These are phyloP conservation scores for Dicerorhinus sumatrensis DNA, from an alignment of 2,113 vertebrate species.

Conservation along the genomic window DNA sequence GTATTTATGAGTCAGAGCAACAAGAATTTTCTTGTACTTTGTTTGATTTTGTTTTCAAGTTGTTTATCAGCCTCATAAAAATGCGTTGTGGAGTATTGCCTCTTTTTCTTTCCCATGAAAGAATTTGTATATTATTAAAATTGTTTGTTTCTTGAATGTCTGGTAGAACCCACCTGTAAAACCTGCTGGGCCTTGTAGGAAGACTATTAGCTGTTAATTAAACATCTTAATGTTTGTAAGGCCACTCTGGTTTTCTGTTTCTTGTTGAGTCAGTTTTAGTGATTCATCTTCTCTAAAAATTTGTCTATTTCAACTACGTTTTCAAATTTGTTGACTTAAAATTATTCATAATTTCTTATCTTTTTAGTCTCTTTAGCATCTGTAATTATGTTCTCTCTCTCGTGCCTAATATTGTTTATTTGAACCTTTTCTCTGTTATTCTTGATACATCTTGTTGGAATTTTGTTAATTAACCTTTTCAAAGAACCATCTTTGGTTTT, in stretches of 20 bases:
- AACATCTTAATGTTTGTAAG: background rate
- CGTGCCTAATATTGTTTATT: background rate
- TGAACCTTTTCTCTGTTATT: background rate
- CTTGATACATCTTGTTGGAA: background rate
- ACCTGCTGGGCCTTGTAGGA: background rate
- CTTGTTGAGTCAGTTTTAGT: background rate
- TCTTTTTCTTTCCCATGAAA: background rate
- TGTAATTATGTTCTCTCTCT: background rate
- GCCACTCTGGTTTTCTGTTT: background rate
- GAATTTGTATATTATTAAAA: slow-evolving; percentile 14
- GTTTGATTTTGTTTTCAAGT: background rate
- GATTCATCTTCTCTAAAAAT: slow-evolving; percentile 3
- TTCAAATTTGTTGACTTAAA: background rate
- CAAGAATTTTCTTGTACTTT: slow-evolving; percentile 30
- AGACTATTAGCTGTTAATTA: slow-evolving; percentile 5
- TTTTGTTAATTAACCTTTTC: background rate
- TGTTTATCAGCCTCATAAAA: background rate
- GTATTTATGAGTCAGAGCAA: slow-evolving; percentile 27
- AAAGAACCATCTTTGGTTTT: background rate
- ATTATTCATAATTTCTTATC: background rate
- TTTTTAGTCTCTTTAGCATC: background rate
- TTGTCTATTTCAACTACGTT: background rate
- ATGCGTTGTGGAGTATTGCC: background rate
- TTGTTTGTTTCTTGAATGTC: background rate
- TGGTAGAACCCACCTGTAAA: background rate